Percentiles rank a stretch among this genome's conserved stretches.
phyloP scores from a whole-genome alignment of 2,113 vertebrate species.

The Chloropsis hardwickii region DNA sequence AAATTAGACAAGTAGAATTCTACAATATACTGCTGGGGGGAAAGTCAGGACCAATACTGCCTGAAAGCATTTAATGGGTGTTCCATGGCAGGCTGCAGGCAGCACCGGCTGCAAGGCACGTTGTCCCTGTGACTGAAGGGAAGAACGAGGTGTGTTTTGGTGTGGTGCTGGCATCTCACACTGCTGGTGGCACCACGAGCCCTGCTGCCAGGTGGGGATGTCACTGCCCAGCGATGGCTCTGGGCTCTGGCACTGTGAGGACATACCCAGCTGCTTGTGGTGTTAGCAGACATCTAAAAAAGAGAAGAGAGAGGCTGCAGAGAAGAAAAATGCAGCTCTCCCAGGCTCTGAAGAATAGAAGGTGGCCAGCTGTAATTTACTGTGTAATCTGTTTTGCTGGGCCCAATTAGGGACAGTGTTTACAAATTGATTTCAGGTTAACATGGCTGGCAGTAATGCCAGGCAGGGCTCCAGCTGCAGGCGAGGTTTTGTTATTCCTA shows the following conservation, averaged over 20 bases:
- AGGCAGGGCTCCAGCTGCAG: constrained; percentile 18
- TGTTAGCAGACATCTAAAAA: not conserved
- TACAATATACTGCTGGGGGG: not conserved
- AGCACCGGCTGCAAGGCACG: fast-evolving
- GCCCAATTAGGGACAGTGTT: not conserved
- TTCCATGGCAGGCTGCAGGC: not conserved
- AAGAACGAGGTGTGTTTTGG: not conserved
- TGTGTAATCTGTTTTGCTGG: constrained; percentile 20
- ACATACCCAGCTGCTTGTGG: not conserved
- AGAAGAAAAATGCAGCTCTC: not conserved
- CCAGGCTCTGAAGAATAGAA: not conserved
- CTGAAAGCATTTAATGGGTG: not conserved
- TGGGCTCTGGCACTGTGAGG: not conserved
- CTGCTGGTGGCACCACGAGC: not conserved
- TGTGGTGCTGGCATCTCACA: not conserved
- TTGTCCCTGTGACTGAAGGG: not conserved
- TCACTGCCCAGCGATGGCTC: fast-evolving
- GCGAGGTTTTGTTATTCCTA: not conserved
- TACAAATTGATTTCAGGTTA: constrained; percentile 26
- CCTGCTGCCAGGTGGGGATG: not conserved
- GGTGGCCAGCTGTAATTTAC: not conserved
- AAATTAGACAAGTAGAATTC: not conserved
- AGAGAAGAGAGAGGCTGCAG: not conserved
- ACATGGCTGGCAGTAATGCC: not conserved
- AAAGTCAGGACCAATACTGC: not conserved